Evolutionary conservation across 2,113 vertebrate genomes (phyloP).

Genomic region (Camelus bactrianus): DNA sequence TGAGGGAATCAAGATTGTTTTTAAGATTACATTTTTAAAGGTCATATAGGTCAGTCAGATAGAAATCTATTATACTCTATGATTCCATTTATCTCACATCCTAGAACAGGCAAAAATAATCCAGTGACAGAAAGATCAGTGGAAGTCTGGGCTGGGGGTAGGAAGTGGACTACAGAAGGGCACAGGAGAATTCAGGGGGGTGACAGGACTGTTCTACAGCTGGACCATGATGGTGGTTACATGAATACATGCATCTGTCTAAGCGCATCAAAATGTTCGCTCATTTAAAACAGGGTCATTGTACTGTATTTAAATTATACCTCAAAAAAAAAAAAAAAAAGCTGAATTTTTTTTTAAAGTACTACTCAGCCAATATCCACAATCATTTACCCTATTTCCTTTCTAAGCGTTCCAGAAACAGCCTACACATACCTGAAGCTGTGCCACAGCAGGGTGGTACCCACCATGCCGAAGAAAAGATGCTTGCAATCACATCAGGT

Average conservation of each 20-base stretch:
- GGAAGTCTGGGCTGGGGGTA: not conserved
- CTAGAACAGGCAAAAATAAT: slow-evolving; percentile 7
- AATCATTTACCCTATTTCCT: not conserved
- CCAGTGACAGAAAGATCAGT: not conserved
- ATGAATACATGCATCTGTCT: not conserved
- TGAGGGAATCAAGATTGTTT: not conserved
- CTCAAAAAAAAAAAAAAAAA: not conserved
- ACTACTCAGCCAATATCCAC: not conserved
- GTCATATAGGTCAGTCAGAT: not conserved
- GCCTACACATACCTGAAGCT: slow-evolving; percentile 91
- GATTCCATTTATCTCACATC: not conserved
- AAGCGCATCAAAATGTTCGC: not conserved
- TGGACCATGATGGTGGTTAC: too few relatives aligned
- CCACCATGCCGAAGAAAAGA: slow-evolving; percentile 98
- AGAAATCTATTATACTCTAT: not conserved
- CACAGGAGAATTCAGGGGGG: not conserved
- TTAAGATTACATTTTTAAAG: slow-evolving; percentile 26
- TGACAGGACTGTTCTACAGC: not conserved
- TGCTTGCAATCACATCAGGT: slow-evolving; percentile 96
- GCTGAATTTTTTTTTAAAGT: not conserved
- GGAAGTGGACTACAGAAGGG: not conserved
- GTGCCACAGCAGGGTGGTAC: slow-evolving; percentile 96
- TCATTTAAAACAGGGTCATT: not conserved
- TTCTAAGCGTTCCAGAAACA: not conserved
- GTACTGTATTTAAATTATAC: not conserved